Conservation (phyloP, 2,113 vertebrate species). For the Motacilla tschutschensis region DNA sequence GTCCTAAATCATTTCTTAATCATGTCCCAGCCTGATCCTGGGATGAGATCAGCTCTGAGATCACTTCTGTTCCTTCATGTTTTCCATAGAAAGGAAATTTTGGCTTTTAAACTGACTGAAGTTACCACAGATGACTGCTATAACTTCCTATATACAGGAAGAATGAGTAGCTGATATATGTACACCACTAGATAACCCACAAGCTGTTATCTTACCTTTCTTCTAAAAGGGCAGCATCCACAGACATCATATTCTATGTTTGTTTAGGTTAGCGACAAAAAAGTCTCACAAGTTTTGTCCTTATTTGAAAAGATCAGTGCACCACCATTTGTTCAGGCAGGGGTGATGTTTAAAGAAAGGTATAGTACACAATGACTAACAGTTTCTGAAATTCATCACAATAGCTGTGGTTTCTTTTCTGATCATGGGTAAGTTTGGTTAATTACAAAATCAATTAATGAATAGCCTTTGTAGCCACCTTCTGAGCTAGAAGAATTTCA, state of each 20-base stretch:
- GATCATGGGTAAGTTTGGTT: neutral
- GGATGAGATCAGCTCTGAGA: slow-evolving; percentile 10
- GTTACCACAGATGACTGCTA: neutral
- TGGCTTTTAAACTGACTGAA: neutral
- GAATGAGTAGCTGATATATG: neutral
- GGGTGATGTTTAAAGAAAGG: neutral
- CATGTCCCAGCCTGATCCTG: neutral
- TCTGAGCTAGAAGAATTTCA: neutral
- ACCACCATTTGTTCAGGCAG: neutral
- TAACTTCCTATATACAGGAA: neutral
- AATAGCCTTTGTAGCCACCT: neutral
- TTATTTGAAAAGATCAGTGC: neutral
- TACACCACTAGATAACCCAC: neutral
- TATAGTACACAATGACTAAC: neutral
- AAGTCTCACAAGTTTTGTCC: neutral
- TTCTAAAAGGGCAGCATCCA: neutral
- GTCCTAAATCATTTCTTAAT: neutral
- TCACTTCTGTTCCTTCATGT: neutral
- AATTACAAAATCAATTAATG: neutral
- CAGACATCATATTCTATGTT: neutral
- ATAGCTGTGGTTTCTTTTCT: neutral
- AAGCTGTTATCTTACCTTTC: neutral
- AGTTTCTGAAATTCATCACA: neutral
- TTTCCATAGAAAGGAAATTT: neutral
- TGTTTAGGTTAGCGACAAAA: neutral